Base-by-base conservation (phyloP, 92 coral and sea anemone genomes). In the Diadumene lineata region DNA sequence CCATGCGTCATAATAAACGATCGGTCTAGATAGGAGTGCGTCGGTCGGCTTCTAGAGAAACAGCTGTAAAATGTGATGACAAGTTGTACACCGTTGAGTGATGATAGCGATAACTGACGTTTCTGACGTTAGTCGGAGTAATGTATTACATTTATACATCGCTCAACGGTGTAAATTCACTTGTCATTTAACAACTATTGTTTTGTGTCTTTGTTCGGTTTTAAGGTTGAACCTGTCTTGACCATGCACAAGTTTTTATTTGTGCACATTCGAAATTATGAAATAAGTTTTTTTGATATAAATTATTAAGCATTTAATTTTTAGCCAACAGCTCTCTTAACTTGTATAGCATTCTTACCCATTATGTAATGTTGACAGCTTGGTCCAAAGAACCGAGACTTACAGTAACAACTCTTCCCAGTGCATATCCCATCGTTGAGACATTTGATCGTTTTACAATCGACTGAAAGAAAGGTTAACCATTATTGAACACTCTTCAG, bases 391-490 rank as follows among this genome's bases (percentile, higher is more conserved):
- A 66, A 76, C 15, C 56, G 19, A 0, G 29, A 28, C 38, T 29
- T 28, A 65, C 90, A 85, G 1, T 7, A 22, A 27, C 90, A 85
- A 48, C 56, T 1, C 24, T 18, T 18, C 9, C n/a, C 15, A 0
- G 1, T n/a, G 23, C 87, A 83, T 1, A 22, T 63, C 30, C 83
- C 87, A 34, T 71, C 79, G 65, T 83, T 83, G 1, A 66, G 60
- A 65, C 87, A 83, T 4, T 57, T 32, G 23, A 23, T 18, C 19
- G 1, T 38, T 8, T 30, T 31, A 83, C 18, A 26, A 46, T 11
- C 10, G 43, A 31, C 1, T 0, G 30, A 22, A 18, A 1, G 25
- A 0, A 9, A n/a, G n/a, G n/a, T n/a, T n/a, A n/a, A n/a, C n/a
- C n/a, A n/a, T n/a, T n/a, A n/a, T n/a, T n/a, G n/a, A n/a, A n/a